Evolutionary conservation across 2,797 vertebrate genomes (phyloP).

Genomic region (Sebastes dallii): DNA sequence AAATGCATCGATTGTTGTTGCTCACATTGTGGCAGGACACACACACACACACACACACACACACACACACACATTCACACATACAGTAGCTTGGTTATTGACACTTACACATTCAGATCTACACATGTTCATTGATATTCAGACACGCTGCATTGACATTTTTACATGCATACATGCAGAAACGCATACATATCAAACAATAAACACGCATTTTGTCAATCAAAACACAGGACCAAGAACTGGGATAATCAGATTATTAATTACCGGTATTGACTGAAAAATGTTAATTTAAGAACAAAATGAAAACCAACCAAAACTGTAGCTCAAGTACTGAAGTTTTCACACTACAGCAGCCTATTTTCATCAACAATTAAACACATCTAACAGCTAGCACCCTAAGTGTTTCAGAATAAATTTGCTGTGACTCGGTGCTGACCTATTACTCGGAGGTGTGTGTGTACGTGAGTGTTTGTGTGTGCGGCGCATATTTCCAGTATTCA

Average conservation of each 20-base stretch:
- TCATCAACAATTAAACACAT: constrained; percentile 11
- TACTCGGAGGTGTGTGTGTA: constrained; percentile 14
- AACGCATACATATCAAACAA: neutral
- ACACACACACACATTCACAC: constrained; percentile 16
- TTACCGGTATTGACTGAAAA: neutral
- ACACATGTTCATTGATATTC: constrained; percentile 22
- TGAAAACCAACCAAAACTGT: neutral
- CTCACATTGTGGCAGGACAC: constrained; percentile 63
- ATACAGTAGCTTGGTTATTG: constrained; percentile 23
- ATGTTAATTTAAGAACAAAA: neutral
- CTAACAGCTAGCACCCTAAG: neutral
- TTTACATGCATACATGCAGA: constrained; percentile 43
- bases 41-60: constrained; percentile 16
- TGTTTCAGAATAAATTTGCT: neutral
- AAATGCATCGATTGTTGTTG: constrained; percentile 78
- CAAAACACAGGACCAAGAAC: neutral
- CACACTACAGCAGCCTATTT: neutral
- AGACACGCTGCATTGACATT: constrained; percentile 26
- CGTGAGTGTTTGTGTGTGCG: neutral
- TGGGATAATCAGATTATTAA: neutral
- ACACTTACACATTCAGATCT: constrained; percentile 23
- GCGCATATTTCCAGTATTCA: constrained; percentile 12
- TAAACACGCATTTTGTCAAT: neutral
- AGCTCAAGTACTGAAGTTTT: neutral
- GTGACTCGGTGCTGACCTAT: constrained; percentile 14